phyloP scores from a whole-genome alignment of 2,888 invertebrate genomes.

The Caenorhabditis sp. region DNA sequence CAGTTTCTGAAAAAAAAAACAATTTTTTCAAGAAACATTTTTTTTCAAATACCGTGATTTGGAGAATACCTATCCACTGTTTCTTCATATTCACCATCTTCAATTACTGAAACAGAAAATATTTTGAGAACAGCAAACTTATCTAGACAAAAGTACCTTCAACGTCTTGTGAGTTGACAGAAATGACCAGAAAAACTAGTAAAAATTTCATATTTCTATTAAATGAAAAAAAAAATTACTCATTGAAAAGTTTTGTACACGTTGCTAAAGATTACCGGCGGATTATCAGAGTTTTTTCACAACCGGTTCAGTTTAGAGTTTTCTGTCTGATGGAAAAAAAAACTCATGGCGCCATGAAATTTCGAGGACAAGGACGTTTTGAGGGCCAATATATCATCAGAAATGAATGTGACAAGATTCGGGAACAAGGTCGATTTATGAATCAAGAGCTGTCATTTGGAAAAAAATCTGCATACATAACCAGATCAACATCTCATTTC shows the following conservation, averaged over 20 bases:
- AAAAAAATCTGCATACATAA: not conserved
- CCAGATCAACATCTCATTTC: no score
- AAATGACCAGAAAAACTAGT: slow-evolving; percentile 5
- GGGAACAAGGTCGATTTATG: slow-evolving; percentile 33
- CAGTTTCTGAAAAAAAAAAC: no score
- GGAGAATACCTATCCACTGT: not conserved
- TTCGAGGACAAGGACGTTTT: not conserved
- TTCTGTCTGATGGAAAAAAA: not conserved
- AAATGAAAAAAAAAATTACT: no score
- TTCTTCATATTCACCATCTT: not conserved
- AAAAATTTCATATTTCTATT: slow-evolving; percentile 24
- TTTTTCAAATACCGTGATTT: not conserved
- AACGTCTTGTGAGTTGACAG: slow-evolving; percentile 10
- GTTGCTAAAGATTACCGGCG: slow-evolving; percentile 25
- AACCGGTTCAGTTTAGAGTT: not conserved
- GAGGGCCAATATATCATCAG: not conserved
- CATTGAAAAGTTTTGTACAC: slow-evolving; percentile 8
- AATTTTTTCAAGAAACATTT: not conserved
- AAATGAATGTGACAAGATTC: slow-evolving; percentile 19
- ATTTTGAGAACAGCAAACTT: no score
- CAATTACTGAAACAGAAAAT: not conserved
- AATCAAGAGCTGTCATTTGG: slow-evolving; percentile 14
- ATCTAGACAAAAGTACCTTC: not conserved
- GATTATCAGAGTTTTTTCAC: slow-evolving; percentile 10
- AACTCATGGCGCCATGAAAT: not conserved